Base-by-base conservation (phyloP, 1,140 invertebrate genomes). In the Pseudoatta argentina region DNA sequence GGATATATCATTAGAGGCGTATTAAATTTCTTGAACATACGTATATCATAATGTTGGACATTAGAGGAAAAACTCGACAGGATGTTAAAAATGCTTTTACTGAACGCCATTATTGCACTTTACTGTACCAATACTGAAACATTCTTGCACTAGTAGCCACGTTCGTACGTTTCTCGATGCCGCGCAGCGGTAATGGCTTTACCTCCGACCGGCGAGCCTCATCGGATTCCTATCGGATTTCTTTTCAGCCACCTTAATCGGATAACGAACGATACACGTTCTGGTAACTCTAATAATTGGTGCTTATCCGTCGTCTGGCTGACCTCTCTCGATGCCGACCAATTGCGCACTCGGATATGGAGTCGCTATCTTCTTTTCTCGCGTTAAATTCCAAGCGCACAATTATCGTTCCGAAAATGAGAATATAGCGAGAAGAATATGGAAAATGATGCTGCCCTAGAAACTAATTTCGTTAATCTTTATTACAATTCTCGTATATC, bases 221-320 rank as follows among this genome's bases (percentile, higher is more conserved):
- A 90, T 92, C 82, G 89, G 82, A 91, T 92, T 93, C 89, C 89
- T 93, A 93, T 93, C 90, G 92, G 88, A 93, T 93, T 92, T 93
- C 91, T 93, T 92, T 90, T 91, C 85, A 89, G 69, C 87, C 87
- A 76, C 88, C 89, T 93, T 91, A 92, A 91, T 91, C 92, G 91
- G 87, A 82, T 92, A 92, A 91, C 91, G 88, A 93, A 93, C 92
- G 90, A 92, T 91, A 92, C 89, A 89, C 87, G 89, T 88, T 77
- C 90, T 86, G 88, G 88, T 90, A 91, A 93, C 91, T 91, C 90
- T 93, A 91, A 94, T 94, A 94, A 94, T 93, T 92, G 93, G 82
- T 91, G 92, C 91, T 94, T 92, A 93, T 92, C 90, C 91, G 89
- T 87, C 86, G 89, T 91, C 89, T 89, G 85, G 86, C 79, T 76